A percentile compares a stretch with the other conserved stretches of the same genome.
These are phyloP conservation scores for Labrus mixtus DNA, from an alignment of 2,113 vertebrate species.

Conservation along the genomic window DNA sequence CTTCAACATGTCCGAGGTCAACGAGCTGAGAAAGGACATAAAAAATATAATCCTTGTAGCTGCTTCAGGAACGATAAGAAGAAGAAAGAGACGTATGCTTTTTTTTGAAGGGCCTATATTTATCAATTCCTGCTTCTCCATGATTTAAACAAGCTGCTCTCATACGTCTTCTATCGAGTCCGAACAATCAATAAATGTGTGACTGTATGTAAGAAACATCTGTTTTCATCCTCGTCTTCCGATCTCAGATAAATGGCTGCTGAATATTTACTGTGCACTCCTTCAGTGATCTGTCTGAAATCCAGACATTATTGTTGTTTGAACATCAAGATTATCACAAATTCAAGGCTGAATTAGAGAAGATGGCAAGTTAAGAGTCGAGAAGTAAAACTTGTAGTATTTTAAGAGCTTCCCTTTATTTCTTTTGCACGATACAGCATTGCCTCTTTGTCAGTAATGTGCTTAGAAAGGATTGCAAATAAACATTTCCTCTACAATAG, in stretches of 20 bases:
- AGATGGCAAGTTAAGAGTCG: background rate
- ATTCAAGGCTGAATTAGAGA: too few species aligned
- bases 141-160: background rate
- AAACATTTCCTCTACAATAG: too few species aligned
- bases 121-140: background rate
- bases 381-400: too few species aligned
- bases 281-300: background rate
- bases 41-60: background rate
- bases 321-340: too few species aligned
- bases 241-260: background rate
- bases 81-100: background rate
- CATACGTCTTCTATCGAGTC: constrained; percentile 9
- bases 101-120: background rate
- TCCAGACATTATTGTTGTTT: too few species aligned
- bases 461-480: background rate
- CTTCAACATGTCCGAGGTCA: constrained; percentile 9
- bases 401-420: background rate
- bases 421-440: background rate
- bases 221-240: background rate
- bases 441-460: background rate
- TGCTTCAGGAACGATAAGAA: background rate
- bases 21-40: constrained; percentile 21
- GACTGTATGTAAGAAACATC: background rate
- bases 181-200: background rate
- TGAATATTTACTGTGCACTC: background rate